A percentile compares a stretch with the other conserved stretches of the same genome.
Evolutionary conservation across 2,888 invertebrate species (phyloP).

Genomic region (Seira ritae): DNA sequence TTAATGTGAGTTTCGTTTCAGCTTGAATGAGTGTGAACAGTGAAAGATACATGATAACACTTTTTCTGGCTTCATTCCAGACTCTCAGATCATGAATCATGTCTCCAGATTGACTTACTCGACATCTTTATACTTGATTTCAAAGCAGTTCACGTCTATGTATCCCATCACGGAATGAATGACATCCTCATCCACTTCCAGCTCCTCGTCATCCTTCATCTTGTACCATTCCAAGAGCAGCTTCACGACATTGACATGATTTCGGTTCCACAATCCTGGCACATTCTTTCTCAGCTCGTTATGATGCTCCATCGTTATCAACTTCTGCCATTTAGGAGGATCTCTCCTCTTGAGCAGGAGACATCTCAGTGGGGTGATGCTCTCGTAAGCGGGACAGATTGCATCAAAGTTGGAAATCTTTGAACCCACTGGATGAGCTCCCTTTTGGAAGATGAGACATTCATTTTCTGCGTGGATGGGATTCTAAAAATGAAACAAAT

Average conservation of each 20-base stretch:
- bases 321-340: conserved; percentile 57
- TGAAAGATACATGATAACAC: not conserved
- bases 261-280: conserved; percentile 54
- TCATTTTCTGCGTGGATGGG: conserved; percentile 70
- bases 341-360: conserved; percentile 58
- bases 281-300: conserved; percentile 59
- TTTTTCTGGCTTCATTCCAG: conserved; percentile 66
- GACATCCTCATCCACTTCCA: conserved; percentile 48
- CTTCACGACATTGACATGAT: conserved; percentile 63
- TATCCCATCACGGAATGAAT: conserved; percentile 64
- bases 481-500: conserved; percentile 28
- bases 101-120: conserved; percentile 68
- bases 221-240: conserved; percentile 60
- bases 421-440: conserved; percentile 49
- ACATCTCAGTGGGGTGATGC: conserved; percentile 64
- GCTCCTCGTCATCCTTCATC: conserved; percentile 34
- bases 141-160: conserved; percentile 69
- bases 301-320: conserved; percentile 66
- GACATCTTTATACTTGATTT: conserved; percentile 59
- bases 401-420: conserved; percentile 46
- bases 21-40: not conserved
- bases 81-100: conserved; percentile 71
- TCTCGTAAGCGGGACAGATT: conserved; percentile 65
- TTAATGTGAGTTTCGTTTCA: not conserved
- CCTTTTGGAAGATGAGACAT: conserved; percentile 62